phyloP scores from a whole-genome alignment of 1,140 invertebrate genomes.

The Pseudomyrmex flavicornis region DNA sequence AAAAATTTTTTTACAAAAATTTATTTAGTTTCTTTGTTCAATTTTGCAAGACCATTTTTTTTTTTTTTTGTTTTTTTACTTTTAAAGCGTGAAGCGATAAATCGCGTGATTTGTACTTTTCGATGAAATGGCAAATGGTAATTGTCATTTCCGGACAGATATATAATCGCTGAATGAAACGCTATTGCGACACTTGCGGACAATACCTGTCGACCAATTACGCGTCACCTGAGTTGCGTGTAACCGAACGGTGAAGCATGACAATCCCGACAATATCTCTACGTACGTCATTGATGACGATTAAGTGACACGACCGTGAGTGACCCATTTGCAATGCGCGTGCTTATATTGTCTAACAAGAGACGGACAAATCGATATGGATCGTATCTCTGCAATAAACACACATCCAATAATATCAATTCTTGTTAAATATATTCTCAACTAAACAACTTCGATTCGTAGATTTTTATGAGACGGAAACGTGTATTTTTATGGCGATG shows the following conservation, averaged over 20 bases:
- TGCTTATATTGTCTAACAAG: not conserved
- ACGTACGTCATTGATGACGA: constrained; percentile 24
- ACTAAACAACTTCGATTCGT: too few relatives aligned
- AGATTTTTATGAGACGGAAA: not conserved
- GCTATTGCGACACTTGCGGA: constrained; percentile 18
- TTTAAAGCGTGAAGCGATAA: not conserved
- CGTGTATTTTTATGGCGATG: not conserved
- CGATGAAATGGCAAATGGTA: constrained; percentile 3
- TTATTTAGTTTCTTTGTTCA: too few relatives aligned
- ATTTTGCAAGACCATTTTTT: not conserved
- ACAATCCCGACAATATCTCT: constrained; percentile 19
- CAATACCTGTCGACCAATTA: constrained; percentile 23
- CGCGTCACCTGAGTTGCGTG: constrained; percentile 1
- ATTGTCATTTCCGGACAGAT: constrained; percentile 16
- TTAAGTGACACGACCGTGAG: not conserved
- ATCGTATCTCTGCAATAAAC: not conserved
- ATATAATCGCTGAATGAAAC: not conserved
- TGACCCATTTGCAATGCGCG: constrained; percentile 18
- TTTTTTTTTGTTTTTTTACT: not conserved
- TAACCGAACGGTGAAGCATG: not conserved
- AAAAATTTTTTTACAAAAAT: too few relatives aligned
- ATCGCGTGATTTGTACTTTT: constrained; percentile 1
- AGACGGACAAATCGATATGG: not conserved
- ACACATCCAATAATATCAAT: not conserved
- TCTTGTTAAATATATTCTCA: too few relatives aligned